Evolutionary conservation across 2,113 vertebrate species (phyloP).

Genomic region (Rafetus swinhoei): DNA sequence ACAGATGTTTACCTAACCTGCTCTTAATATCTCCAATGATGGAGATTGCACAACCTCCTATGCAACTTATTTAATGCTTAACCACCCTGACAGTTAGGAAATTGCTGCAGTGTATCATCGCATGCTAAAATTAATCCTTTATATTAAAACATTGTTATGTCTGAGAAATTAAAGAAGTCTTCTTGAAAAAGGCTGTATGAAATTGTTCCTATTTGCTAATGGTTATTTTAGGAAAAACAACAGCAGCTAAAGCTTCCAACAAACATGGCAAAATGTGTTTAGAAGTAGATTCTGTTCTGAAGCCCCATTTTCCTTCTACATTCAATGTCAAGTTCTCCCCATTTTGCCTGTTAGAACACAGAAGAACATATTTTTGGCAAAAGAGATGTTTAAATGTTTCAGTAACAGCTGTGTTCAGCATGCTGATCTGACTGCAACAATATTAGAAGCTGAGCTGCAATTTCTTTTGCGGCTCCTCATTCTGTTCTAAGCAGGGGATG

Average conservation of each 20-base stretch:
- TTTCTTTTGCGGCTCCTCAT: background rate
- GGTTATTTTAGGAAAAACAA: background rate
- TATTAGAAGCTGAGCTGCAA: background rate
- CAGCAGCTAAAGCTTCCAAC: background rate
- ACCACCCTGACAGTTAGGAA: too few relatives aligned
- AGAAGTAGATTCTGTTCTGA: background rate
- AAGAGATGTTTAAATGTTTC: slow-evolving; percentile 20
- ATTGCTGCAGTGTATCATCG: background rate
- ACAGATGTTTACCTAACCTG: too few relatives aligned
- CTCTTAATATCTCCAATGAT: too few relatives aligned
- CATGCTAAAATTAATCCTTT: rapidly evolving
- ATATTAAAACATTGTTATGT: background rate
- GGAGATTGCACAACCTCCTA: too few relatives aligned
- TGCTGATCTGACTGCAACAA: background rate
- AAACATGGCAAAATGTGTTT: background rate
- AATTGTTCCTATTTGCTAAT: background rate
- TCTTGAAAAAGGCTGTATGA: background rate
- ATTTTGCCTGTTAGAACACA: background rate
- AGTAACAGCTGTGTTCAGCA: slow-evolving; percentile 24
- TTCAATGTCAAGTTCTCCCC: background rate
- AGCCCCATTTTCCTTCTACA: background rate
- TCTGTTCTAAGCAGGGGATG: background rate
- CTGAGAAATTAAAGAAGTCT: background rate
- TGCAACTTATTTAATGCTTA: too few relatives aligned
- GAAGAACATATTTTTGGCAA: slow-evolving; percentile 33